A percentile compares a stretch with the other conserved stretches of the same genome.
These are phyloP conservation scores for Zhengitettix transpicula DNA, from an alignment of 2,888 invertebrate genomes.

Conservation along the genomic window DNA sequence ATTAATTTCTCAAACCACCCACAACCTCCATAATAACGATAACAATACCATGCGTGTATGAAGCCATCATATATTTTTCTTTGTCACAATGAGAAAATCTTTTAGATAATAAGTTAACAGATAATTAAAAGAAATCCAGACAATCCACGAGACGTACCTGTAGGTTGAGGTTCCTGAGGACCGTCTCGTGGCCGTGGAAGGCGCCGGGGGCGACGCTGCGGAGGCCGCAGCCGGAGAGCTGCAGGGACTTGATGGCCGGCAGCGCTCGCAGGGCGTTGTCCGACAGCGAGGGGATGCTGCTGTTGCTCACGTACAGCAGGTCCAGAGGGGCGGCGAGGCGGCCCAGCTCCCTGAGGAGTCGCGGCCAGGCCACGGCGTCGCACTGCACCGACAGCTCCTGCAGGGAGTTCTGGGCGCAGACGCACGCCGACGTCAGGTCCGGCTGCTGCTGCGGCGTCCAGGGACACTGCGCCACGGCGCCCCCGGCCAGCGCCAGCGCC, in stretches of 20 bases:
- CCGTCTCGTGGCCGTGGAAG: constrained; percentile 66
- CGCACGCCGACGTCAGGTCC: constrained; percentile 57
- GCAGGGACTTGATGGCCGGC: constrained; percentile 62
- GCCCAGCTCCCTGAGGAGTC: constrained; percentile 55
- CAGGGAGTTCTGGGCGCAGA: constrained; percentile 74
- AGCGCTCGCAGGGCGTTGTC: constrained; percentile 54
- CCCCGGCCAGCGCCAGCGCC: not conserved
- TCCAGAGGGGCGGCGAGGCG: constrained; percentile 53
- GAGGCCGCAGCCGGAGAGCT: constrained; percentile 69
- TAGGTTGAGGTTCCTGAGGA: constrained; percentile 67
- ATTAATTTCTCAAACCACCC: too few species aligned
- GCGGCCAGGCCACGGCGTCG: constrained; percentile 68
- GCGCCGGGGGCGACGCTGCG: constrained; percentile 51
- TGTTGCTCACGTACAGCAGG: constrained; percentile 76
- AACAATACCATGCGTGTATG: too few species aligned
- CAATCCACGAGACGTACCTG: constrained; percentile 21
- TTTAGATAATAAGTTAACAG: too few species aligned
- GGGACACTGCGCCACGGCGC: constrained; percentile 45
- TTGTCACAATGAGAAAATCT: too few species aligned
- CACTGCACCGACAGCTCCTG: constrained; percentile 81
- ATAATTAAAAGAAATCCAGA: too few species aligned
- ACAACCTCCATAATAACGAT: too few species aligned
- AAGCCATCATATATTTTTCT: too few species aligned
- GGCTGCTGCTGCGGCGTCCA: constrained; percentile 55
- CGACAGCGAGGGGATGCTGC: constrained; percentile 47